Conservation (phyloP, 2,888 invertebrate genomes). For the Stenoptilia bipunctidactyla region DNA sequence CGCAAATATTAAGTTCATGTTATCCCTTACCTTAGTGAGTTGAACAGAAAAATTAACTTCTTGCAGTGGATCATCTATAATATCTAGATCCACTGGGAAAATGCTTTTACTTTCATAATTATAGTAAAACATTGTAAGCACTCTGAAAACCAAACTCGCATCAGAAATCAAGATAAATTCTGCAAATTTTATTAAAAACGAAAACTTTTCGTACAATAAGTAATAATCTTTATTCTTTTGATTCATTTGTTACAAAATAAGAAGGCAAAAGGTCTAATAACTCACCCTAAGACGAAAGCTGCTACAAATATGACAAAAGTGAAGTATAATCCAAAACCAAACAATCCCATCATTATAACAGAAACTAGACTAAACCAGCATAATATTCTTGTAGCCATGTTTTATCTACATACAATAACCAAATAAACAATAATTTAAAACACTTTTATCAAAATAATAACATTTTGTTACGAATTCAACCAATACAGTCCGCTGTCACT, state of each 20-base stretch:
- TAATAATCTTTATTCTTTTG: too few species aligned
- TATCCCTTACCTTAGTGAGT: conserved; percentile 47
- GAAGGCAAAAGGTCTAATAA: conserved; percentile 14
- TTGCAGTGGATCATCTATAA: conserved; percentile 58
- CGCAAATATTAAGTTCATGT: background rate
- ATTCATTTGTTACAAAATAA: too few species aligned
- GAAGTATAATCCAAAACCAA: conserved; percentile 51
- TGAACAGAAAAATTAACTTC: conserved; percentile 52
- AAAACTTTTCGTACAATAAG: too few species aligned
- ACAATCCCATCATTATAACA: conserved; percentile 45
- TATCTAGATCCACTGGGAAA: conserved; percentile 48
- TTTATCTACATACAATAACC: conserved; percentile 16
- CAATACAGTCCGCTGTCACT: conserved; percentile 15
- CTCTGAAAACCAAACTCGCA: conserved; percentile 38
- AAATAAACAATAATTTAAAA: conserved; percentile 23
- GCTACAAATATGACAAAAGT: conserved; percentile 43
- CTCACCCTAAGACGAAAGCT: conserved; percentile 58
- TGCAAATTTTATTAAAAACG: too few species aligned
- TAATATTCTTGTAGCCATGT: conserved; percentile 36
- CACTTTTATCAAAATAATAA: conserved; percentile 16
- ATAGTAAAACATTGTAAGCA: conserved; percentile 46
- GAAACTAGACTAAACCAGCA: conserved; percentile 55
- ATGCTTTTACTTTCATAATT: conserved; percentile 49
- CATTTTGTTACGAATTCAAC: conserved; percentile 14
- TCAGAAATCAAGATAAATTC: too few species aligned